These are phyloP conservation scores for Nothocercus nigrocapillus DNA, from an alignment of 2,113 vertebrate genomes.

Conservation along the genomic window DNA sequence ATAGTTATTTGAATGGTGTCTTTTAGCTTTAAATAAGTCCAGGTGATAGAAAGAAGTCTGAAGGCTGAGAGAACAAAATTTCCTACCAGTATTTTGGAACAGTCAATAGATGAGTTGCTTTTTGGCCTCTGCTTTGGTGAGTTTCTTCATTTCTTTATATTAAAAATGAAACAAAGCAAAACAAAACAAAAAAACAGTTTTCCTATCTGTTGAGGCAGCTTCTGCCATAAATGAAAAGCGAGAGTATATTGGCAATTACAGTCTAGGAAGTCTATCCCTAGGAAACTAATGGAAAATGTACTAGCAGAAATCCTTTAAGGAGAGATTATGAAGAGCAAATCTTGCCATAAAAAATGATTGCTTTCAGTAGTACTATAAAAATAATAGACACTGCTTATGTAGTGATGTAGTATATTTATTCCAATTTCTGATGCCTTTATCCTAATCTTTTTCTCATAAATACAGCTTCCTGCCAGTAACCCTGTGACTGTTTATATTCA, in stretches of 20 bases:
- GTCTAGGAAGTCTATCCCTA: neutral
- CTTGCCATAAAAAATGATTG: neutral
- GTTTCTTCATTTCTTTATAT: neutral
- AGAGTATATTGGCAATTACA: neutral
- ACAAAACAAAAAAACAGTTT: neutral
- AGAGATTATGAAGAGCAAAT: neutral
- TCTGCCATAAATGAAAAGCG: neutral
- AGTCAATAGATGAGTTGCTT: neutral
- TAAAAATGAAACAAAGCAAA: neutral
- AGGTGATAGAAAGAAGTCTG: neutral
- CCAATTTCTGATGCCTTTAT: neutral
- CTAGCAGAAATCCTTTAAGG: neutral
- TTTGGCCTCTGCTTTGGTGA: neutral
- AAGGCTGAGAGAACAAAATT: neutral
- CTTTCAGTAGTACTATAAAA: neutral
- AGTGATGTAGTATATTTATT: neutral
- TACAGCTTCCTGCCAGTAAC: neutral
- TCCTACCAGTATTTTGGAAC: neutral
- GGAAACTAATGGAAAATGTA: neutral
- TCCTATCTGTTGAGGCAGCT: neutral
- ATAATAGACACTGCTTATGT: neutral
- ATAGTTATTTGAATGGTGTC: neutral
- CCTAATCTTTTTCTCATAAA: neutral
- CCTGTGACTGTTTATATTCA: neutral
- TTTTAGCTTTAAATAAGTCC: neutral